Evolutionary conservation across 2,113 vertebrate species (phyloP).

Genomic region (Atrichornis clamosus): DNA sequence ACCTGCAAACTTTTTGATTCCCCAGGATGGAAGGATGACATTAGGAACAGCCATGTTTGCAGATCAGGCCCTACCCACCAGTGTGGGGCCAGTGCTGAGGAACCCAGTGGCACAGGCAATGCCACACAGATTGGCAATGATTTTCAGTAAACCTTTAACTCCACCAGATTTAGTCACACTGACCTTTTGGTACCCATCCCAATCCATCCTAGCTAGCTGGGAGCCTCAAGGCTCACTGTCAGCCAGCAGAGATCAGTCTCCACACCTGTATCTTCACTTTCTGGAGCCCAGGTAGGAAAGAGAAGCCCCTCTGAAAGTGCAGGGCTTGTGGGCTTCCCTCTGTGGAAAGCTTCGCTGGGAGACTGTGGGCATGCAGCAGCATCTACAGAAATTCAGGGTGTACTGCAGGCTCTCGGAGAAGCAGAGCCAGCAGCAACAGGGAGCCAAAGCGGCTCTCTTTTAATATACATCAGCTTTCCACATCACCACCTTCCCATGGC

Average conservation of each 20-base stretch:
- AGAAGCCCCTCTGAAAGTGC: background rate
- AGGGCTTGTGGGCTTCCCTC: background rate
- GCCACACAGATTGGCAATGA: background rate
- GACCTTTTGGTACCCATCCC: background rate
- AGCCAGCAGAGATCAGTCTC: background rate
- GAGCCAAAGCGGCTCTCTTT: background rate
- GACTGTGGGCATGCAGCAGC: slow-evolving; percentile 59
- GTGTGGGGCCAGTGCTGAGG: background rate
- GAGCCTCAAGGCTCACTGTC: background rate
- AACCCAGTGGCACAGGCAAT: background rate
- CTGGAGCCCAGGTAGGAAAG: background rate
- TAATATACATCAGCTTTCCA: slow-evolving; percentile 62
- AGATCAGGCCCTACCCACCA: background rate
- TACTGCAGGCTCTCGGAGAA: slow-evolving; percentile 26
- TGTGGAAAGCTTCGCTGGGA: background rate
- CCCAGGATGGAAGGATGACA: background rate
- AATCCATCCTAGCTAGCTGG: background rate
- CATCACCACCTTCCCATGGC: slow-evolving; percentile 59
- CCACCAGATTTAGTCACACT: background rate
- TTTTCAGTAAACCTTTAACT: background rate
- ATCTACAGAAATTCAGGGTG: slow-evolving; percentile 65
- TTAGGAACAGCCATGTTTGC: background rate
- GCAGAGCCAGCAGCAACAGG: slow-evolving; percentile 30
- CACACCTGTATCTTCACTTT: background rate
- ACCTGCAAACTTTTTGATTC: background rate